Base-by-base conservation (phyloP, 53 echinoderm and acorn worm species). In the Paracentrotus lividus region DNA sequence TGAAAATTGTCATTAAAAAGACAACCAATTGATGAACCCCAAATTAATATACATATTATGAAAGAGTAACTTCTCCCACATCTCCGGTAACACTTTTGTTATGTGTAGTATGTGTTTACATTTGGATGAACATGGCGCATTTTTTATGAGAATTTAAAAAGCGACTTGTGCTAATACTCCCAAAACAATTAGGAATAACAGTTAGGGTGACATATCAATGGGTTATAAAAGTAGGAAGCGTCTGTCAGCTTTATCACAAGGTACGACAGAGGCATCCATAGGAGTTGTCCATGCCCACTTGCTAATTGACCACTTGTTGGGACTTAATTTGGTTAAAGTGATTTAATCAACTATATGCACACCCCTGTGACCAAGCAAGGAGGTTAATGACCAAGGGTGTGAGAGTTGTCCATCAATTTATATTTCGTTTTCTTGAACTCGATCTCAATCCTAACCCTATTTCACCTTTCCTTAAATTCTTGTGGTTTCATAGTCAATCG, bases 311-410 rank as follows among this genome's bases (percentile, higher is more conserved):
- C 40, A 72, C 72, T 72, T 72, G 72, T 72, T 72, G 36, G 14
- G 20, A 8, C 15, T 38, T 40, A 72, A 72, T 36, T 72, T 16
- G 12, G 40, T 72, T 72, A 40, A n/a, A n/a, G 72, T 40, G 38
- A 72, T 38, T 72, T 72, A 72, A 72, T 72, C 72, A 72, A 4
- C 40, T 72, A 2, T 38, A 72, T 38, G 72, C 72, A 72, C 72
- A 16, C 72, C 72, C 72, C 20, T 38, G 38, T 5, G 40, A 2
- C 40, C n/a, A n/a, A n/a, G n/a, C n/a, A n/a, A n/a, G 6, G 16
- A 40, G 72, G 72, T 72, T 72, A 72, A 72, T 72, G 72, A 72
- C 72, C 72, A 72, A 40, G 72, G 72, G 72, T 72, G 27, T 72
- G 72, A 40, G 72, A 40, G 72, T 38, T 36, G 72, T 72, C 40